phyloP scores from a whole-genome alignment of 2,113 vertebrate species.

The Clarias macrocephalus region DNA sequence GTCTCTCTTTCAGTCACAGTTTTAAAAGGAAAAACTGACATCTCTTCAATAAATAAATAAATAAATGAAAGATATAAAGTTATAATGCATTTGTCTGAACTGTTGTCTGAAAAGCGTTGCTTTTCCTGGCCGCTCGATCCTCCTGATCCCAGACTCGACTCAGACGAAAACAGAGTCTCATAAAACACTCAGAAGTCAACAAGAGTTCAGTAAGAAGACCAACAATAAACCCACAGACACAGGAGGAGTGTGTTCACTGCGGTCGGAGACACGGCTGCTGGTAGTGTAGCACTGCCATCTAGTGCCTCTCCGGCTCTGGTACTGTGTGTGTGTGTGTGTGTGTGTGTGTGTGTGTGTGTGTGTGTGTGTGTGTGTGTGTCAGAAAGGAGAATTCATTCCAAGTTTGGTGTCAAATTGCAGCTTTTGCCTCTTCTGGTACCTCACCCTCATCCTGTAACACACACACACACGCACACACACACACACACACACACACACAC shows the following conservation, averaged over 20 bases:
- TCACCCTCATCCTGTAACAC: slow-evolving; percentile 52
- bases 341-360: slow-evolving; percentile 13
- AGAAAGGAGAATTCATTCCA: slow-evolving; percentile 57
- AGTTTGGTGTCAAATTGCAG: slow-evolving; percentile 58
- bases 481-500: neutral
- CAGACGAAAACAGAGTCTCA: neutral
- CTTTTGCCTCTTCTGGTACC: slow-evolving; percentile 55
- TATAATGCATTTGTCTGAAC: too few relatives aligned
- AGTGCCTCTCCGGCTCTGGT: neutral
- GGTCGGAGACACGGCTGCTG: too few relatives aligned
- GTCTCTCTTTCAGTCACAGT: neutral
- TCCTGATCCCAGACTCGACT: neutral
- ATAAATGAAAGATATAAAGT: too few relatives aligned
- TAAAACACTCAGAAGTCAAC: neutral
- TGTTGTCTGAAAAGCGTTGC: too few relatives aligned
- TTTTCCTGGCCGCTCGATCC: neutral
- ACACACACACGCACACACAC: slow-evolving; percentile 32
- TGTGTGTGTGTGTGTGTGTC: slow-evolving; percentile 1
- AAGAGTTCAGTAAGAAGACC: neutral
- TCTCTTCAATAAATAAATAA: too few relatives aligned
- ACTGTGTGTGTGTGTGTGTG: neutral
- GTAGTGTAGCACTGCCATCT: slow-evolving; percentile 38
- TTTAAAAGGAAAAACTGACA: neutral
- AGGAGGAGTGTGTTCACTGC: neutral
- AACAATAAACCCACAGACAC: neutral